Conservation (phyloP, 2,113 vertebrate genomes). For the Sceloporus undulatus region DNA sequence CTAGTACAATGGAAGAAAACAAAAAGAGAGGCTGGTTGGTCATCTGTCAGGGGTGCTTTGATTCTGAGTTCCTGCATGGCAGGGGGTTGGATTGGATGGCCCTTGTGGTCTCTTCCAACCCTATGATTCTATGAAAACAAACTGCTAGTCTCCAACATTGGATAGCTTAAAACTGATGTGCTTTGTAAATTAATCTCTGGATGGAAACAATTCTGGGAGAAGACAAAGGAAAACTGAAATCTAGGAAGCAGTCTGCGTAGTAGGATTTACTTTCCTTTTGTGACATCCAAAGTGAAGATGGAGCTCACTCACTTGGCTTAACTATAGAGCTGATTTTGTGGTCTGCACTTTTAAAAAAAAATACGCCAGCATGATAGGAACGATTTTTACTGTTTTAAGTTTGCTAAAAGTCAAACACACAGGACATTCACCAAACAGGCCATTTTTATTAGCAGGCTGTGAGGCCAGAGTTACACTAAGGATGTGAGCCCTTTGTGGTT, state of each 20-base stretch:
- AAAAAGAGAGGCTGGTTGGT: no score
- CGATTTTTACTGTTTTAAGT: not conserved
- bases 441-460: not conserved
- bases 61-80: no score
- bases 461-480: accelerated
- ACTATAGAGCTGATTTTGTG: not conserved
- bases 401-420: not conserved
- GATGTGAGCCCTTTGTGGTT: conserved; percentile 38
- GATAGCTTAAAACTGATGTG: no score
- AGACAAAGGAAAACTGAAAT: not conserved
- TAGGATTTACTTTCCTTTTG: not conserved
- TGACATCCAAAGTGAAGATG: not conserved
- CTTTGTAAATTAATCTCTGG: not conserved
- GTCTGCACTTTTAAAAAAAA: not conserved
- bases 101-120: no score
- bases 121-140: no score
- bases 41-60: no score
- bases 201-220: not conserved
- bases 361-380: not conserved
- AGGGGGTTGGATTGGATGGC: no score
- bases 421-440: not conserved
- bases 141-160: no score
- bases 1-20: no score
- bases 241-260: not conserved
- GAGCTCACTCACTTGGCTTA: not conserved